Base-by-base conservation (phyloP, 2,113 vertebrate genomes). In the Ancistrus triradiatus region DNA sequence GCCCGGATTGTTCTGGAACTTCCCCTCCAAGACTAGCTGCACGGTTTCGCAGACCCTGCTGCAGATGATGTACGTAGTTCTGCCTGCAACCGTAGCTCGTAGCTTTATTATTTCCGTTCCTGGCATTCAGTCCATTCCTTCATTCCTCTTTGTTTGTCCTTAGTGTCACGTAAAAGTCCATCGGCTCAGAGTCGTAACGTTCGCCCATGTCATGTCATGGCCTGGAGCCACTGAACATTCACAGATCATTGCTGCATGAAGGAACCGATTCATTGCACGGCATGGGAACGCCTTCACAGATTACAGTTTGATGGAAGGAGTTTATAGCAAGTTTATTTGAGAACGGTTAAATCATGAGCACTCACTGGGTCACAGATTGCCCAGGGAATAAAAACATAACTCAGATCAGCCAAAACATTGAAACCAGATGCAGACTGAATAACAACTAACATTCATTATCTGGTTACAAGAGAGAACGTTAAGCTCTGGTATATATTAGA, bases 1-100 rank as follows among this genome's bases (percentile, higher is more conserved):
- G 65, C 81, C 80, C 71, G 83, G 83, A 85, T 84, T 86, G 78
- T 82, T 88, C 74, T 84, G 80, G 84, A 87, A 78, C 77, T 83
- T 86, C 78, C 77, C 81, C 72, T 72, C 75, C 70, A 84, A 79
- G 82, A 77, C 82, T 79, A 81, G 81, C 85, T 85, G 85, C 83
- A 78, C 53, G 70, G 81, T 84, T 78, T 80, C 84, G 67, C 82
- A 81, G 78, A 86, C 77, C 75, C 81, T 84, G 78, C 84, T 86
- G 80, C 84, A 87, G 79, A 85, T 77, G 74, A 81, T 87, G 83
- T 85, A 84, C 78, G 82, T 83, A 86, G 83, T 73, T 78, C 57
- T 47, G 55, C 53, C 51, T 67, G 46, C 58, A 59, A 77, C 58
- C 19, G 63, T 63, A 61, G 60, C 70, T 31, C 74, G 18, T 62